Evolutionary conservation across 1,140 invertebrate species (phyloP).

Genomic region (Drosophila pseudoobscura): DNA sequence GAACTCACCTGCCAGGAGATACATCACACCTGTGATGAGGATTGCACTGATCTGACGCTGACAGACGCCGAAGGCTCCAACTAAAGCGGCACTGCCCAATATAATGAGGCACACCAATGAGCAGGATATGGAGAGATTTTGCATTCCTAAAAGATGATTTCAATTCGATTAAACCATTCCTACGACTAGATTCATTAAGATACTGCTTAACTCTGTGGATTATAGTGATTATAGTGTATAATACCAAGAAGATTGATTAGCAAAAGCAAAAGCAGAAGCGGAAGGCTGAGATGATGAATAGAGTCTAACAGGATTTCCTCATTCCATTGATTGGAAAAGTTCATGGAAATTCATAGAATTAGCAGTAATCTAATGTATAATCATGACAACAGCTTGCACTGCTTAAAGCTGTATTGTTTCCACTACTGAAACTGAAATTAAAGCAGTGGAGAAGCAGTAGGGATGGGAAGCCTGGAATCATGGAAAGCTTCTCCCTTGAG

Average conservation of each 20-base stretch:
- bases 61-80: constrained; percentile 93
- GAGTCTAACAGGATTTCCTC: too few species aligned
- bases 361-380: too few species aligned
- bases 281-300: neutral
- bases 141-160: constrained; percentile 88
- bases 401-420: too few species aligned
- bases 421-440: too few species aligned
- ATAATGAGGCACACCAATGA: constrained; percentile 94
- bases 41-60: constrained; percentile 95
- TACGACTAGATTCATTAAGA: neutral
- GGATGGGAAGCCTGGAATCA: too few species aligned
- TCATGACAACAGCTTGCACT: too few species aligned
- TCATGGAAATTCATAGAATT: too few species aligned
- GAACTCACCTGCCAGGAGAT: constrained; percentile 91
- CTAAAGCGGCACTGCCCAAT: constrained; percentile 90
- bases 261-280: neutral
- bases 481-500: too few species aligned
- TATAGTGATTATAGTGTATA: too few species aligned
- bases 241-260: neutral
- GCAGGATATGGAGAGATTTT: constrained; percentile 96
- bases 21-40: constrained; percentile 95
- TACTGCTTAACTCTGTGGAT: too few species aligned
- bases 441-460: too few species aligned
- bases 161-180: neutral
- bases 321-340: too few species aligned